Conservation (phyloP, 2,113 vertebrate species). For the Oplegnathus fasciatus region DNA sequence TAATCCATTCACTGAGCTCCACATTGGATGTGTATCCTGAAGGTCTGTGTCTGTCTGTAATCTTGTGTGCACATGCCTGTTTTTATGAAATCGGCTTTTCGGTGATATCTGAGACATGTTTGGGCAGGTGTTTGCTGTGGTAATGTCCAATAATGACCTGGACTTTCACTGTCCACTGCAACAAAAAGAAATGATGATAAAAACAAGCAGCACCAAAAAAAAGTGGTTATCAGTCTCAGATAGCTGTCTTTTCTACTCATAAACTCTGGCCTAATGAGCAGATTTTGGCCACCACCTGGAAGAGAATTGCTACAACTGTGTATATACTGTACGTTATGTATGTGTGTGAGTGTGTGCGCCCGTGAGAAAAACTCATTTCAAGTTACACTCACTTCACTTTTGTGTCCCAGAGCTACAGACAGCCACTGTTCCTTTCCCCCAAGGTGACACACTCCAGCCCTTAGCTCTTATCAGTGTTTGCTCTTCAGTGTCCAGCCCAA, state of each 20-base stretch:
- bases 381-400: not conserved
- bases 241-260: not conserved
- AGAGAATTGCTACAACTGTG: not conserved
- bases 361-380: not conserved
- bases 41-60: not conserved
- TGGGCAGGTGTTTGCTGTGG: constrained; percentile 10
- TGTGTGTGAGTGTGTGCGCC: not conserved
- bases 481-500: not conserved
- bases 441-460: not conserved
- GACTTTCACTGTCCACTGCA: not conserved
- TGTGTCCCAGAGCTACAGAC: not conserved
- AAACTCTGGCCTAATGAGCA: not conserved
- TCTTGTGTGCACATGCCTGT: constrained; percentile 7
- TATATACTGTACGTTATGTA: not conserved
- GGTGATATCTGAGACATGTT: constrained; percentile 11
- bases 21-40: not conserved
- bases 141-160: not conserved
- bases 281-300: not conserved
- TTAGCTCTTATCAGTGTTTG: not conserved
- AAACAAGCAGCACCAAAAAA: no score
- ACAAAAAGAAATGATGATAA: not conserved
- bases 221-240: not conserved
- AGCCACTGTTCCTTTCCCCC: not conserved
- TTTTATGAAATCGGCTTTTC: constrained; percentile 8
- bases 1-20: not conserved